Percentiles rank a stretch among this genome's conserved stretches.
These are phyloP conservation scores for Biston stratarius DNA, from an alignment of 2,888 invertebrate genomes.

Conservation along the genomic window DNA sequence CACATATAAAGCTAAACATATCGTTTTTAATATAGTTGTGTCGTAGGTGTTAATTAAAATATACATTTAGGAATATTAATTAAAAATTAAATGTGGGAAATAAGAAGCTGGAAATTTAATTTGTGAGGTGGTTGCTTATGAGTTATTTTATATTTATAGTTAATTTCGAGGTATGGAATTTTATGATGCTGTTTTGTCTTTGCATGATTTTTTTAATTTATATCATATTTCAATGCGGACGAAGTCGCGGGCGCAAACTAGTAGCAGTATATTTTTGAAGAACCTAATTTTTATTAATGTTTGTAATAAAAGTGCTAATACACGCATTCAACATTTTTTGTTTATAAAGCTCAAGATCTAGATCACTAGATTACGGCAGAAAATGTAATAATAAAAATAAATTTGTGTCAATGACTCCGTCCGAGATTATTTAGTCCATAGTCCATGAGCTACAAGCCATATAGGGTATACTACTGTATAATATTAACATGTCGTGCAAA, in stretches of 20 bases:
- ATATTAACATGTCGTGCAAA: slow-evolving; percentile 54
- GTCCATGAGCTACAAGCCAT: slow-evolving; percentile 43
- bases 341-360: slow-evolving; percentile 24
- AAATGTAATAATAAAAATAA: slow-evolving; percentile 37
- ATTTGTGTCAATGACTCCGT: slow-evolving; percentile 59
- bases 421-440: slow-evolving; percentile 15
- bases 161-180: neutral
- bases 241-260: too few relatives aligned
- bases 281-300: neutral
- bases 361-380: slow-evolving; percentile 27
- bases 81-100: slow-evolving; percentile 37
- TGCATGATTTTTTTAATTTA: neutral
- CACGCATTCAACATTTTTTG: neutral
- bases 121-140: slow-evolving; percentile 24
- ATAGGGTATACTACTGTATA: slow-evolving; percentile 53
- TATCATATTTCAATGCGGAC: too few relatives aligned
- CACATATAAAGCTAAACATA: slow-evolving; percentile 24
- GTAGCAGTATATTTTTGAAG: too few relatives aligned
- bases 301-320: neutral
- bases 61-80: slow-evolving; percentile 46
- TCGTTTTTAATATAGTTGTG: slow-evolving; percentile 34
- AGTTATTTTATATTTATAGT: slow-evolving; percentile 14
- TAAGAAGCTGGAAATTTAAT: slow-evolving; percentile 35
- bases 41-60: slow-evolving; percentile 57
- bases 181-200: neutral